These are phyloP conservation scores for Eubasilissa splendida DNA, from an alignment of 2,888 invertebrate genomes.

Conservation along the genomic window DNA sequence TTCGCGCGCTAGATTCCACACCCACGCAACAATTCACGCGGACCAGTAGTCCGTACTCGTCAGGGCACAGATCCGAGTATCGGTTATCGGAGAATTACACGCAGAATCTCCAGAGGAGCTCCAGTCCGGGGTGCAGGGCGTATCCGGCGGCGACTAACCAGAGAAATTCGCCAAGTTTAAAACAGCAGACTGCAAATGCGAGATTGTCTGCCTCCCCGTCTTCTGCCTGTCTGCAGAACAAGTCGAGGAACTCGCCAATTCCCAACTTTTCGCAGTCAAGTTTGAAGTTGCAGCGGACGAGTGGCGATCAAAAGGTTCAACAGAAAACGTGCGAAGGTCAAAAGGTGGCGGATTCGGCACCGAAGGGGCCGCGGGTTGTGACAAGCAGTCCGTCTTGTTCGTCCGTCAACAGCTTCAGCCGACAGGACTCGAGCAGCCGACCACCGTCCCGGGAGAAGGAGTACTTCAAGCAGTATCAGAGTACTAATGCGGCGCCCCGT, in stretches of 20 bases:
- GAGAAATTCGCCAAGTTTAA: slow-evolving; percentile 46
- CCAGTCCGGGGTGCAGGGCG: slow-evolving; percentile 52
- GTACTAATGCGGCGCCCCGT: slow-evolving; percentile 47
- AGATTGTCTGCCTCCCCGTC: neutral
- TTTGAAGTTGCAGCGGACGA: slow-evolving; percentile 35
- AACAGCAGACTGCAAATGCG: slow-evolving; percentile 39
- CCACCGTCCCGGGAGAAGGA: neutral
- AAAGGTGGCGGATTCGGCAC: neutral
- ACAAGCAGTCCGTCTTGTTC: slow-evolving; percentile 4
- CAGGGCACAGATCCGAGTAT: slow-evolving; percentile 45
- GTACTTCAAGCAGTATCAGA: slow-evolving; percentile 48
- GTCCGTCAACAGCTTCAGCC: neutral
- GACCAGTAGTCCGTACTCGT: slow-evolving; percentile 52
- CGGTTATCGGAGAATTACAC: slow-evolving; percentile 47
- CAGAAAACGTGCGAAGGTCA: slow-evolving; percentile 17
- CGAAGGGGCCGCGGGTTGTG: slow-evolving; percentile 5
- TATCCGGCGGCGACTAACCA: slow-evolving; percentile 32
- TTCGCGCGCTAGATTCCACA: slow-evolving; percentile 43
- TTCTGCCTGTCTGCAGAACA: neutral
- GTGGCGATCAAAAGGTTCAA: slow-evolving; percentile 1
- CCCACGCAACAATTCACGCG: slow-evolving; percentile 48
- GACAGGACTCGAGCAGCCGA: neutral
- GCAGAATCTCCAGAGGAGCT: slow-evolving; percentile 42
- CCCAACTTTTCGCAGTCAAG: slow-evolving; percentile 34
- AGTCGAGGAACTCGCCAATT: slow-evolving; percentile 29